These are phyloP conservation scores for Steinernema khuongi DNA, from an alignment of 1,140 invertebrate species.

Conservation along the genomic window DNA sequence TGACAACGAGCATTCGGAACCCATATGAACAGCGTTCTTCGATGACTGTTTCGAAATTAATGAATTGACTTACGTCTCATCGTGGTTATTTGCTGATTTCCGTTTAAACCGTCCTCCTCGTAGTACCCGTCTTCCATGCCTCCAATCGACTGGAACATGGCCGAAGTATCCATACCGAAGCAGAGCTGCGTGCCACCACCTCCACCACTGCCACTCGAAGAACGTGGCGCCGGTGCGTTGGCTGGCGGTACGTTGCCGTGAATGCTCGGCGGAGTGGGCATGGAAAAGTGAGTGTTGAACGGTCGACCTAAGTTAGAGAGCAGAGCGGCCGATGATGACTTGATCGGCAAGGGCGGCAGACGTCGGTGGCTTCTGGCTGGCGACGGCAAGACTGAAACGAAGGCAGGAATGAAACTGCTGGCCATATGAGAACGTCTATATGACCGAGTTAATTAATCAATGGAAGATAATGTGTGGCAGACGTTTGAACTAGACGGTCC, in stretches of 20 bases:
- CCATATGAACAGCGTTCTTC: too few species aligned
- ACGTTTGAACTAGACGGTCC: too few species aligned
- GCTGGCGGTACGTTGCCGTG: neutral
- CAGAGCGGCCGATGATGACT: neutral
- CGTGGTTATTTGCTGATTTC: constrained; percentile 29
- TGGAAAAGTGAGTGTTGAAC: neutral
- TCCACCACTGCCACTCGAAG: neutral
- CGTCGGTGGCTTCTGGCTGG: constrained; percentile 1
- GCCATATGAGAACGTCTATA: neutral
- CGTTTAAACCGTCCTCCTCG: constrained; percentile 50
- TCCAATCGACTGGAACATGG: constrained; percentile 11
- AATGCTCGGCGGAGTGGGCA: neutral
- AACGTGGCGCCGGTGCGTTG: neutral
- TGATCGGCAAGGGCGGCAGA: neutral
- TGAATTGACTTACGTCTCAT: constrained; percentile 42
- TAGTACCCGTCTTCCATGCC: constrained; percentile 55
- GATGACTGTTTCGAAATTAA: too few species aligned
- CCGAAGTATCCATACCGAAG: neutral
- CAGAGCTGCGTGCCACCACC: constrained; percentile 4
- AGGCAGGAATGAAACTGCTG: neutral
- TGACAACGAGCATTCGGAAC: too few species aligned
- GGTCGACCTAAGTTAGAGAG: constrained; percentile 11
- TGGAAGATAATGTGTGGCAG: neutral
- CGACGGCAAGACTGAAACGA: neutral
- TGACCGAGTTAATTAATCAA: constrained; percentile 6